Base-by-base conservation (phyloP, 1,140 invertebrate species). In the Lepidurus apus region DNA sequence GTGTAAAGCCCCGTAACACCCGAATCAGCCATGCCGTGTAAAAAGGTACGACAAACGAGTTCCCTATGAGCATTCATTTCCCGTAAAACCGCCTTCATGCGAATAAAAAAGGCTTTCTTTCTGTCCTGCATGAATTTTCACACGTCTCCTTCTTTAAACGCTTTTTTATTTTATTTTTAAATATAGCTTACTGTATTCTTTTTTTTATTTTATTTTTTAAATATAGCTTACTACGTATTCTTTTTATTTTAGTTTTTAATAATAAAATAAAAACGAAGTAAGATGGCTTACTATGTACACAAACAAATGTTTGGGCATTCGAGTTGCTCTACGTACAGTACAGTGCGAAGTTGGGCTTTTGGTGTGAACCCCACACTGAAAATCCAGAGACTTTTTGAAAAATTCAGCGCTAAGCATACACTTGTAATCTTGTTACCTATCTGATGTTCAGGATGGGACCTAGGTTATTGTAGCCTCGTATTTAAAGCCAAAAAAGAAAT, bases 1-100 rank as follows among this genome's bases (percentile, higher is more conserved):
- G 17, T 21, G 17, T 13, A 65, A 65, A 65, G 21, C 10, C 53
- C 53, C 53, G 53, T 65, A 65, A 65, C 53, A 65, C 53, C 34
- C 53, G 21, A 65, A 65, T 65, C 53, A 65, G 53, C 53, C 53
- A 65, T 65, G 53, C 53, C 53, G 21, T 9, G 17, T 65, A 65
- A 7, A 65, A 65, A 13, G 53, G 53, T 65, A 65, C 53, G 21
- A 65, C 21, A 65, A 65, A 65, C 53, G 21, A 65, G 45, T 65
- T 7, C 17, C 13, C 13, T 65, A 21, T 7, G 6, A 65, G 53
- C 21, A 65, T 65, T 65, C 53, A 65, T 21, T 11, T 65, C 21
- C 13, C 53, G 6, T 7, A 4, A 21, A 65, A 17, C 34, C 34
- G 34, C 34, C 34, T 34, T 34, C 34, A 34, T 34, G 34, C n/a